A percentile compares a stretch with the other conserved stretches of the same genome.
Evolutionary conservation across 2,888 invertebrate genomes (phyloP).

Genomic region (Phragmatobia fuliginosa): DNA sequence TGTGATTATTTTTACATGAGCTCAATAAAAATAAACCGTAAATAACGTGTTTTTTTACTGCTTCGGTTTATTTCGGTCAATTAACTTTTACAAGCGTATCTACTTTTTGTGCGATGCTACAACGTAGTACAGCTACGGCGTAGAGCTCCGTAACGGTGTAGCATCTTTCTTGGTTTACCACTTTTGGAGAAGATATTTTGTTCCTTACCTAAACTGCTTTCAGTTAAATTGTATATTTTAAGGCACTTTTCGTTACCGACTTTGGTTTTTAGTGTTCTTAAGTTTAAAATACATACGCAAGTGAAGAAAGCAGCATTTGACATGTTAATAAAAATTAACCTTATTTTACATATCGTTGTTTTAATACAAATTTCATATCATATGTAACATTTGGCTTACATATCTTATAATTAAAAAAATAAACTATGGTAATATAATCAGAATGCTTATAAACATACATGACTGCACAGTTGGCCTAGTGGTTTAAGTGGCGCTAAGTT

Average conservation of each 20-base stretch:
- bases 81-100: constrained; percentile 61
- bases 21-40: constrained; percentile 50
- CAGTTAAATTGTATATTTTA: background rate
- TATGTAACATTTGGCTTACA: no score
- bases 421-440: no score
- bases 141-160: constrained; percentile 40
- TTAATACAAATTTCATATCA: no score
- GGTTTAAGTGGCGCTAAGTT: no score
- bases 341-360: no score
- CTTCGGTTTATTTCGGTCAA: constrained; percentile 56
- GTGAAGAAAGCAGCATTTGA: no score
- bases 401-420: no score
- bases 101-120: constrained; percentile 56
- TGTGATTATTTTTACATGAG: constrained; percentile 32
- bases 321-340: no score
- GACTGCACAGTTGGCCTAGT: no score
- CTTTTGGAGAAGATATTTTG: background rate
- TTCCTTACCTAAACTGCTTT: background rate
- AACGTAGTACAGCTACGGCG: constrained; percentile 49
- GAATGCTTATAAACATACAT: no score
- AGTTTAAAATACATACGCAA: background rate
- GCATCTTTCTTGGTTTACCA: constrained; percentile 53
- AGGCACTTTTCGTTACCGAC: background rate
- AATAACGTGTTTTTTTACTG: constrained; percentile 48
- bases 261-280: background rate